phyloP scores from a whole-genome alignment of 53 echinoderm and acorn worm genomes.

The Patiria pectinifera region DNA sequence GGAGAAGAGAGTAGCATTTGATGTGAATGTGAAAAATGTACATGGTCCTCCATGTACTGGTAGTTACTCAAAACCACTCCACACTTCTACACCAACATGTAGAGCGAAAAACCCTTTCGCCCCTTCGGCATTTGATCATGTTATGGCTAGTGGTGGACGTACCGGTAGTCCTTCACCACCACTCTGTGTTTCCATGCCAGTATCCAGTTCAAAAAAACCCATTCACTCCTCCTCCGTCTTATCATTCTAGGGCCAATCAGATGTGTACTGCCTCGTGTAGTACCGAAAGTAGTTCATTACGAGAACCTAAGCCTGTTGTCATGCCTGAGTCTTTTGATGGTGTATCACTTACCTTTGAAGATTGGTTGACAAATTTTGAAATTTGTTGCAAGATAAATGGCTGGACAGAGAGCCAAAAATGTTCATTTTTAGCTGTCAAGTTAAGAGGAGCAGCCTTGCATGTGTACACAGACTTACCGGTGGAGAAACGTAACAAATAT shows the following conservation, averaged over 20 bases:
- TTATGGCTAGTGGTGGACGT: too few species aligned
- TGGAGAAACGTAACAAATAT: not conserved
- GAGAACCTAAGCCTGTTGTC: not conserved
- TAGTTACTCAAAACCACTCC: not conserved
- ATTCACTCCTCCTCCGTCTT: slow-evolving; percentile 2
- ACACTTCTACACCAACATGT: not conserved
- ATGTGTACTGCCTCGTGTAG: not conserved
- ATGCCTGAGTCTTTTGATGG: not conserved
- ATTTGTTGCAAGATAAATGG: not conserved
- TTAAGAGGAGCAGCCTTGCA: not conserved
- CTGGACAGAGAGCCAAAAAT: not conserved
- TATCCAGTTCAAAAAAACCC: not conserved
- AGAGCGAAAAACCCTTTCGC: too few species aligned
- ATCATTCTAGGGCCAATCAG: not conserved
- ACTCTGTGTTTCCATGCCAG: too few species aligned
- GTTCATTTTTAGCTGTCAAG: not conserved
- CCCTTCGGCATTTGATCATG: too few species aligned
- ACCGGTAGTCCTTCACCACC: too few species aligned
- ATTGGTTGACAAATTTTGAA: not conserved
- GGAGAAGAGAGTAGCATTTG: too few species aligned
- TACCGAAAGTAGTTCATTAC: too few species aligned
- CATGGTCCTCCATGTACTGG: too few species aligned
- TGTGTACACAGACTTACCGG: slow-evolving; percentile 2
- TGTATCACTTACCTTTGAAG: not conserved
- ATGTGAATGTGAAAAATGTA: too few species aligned